phyloP scores from a whole-genome alignment of 2,797 vertebrate genomes.

The Poecilia wingei region DNA sequence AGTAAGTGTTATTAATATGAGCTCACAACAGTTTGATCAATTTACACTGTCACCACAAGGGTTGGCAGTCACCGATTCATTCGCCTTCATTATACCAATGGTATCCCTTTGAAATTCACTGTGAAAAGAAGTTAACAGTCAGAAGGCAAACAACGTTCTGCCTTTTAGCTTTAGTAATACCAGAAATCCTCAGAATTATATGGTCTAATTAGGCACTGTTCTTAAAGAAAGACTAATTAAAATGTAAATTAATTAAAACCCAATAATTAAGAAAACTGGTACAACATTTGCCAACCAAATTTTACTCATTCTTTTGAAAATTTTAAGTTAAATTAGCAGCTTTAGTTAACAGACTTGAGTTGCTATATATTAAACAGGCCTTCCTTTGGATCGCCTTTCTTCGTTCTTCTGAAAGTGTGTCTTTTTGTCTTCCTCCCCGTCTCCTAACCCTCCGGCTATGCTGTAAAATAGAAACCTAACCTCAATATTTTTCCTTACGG shows the following conservation, averaged over 20 bases:
- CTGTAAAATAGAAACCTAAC: constrained; percentile 87
- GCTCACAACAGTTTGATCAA: constrained; percentile 39
- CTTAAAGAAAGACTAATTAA: constrained; percentile 74
- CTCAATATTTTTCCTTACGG: constrained; percentile 86
- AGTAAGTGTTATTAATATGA: constrained; percentile 50
- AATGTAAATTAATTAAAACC: constrained; percentile 74
- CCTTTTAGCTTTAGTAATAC: constrained; percentile 37
- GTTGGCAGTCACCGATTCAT: neutral
- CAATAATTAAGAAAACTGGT: constrained; percentile 64
- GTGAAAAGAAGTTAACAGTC: constrained; percentile 54
- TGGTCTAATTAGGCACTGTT: constrained; percentile 71
- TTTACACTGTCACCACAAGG: constrained; percentile 36
- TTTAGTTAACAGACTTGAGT: constrained; percentile 55
- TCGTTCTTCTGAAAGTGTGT: constrained; percentile 53
- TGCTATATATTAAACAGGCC: constrained; percentile 44
- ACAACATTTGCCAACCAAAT: neutral
- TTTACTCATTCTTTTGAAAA: constrained; percentile 22
- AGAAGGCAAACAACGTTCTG: constrained; percentile 45
- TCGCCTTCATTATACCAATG: constrained; percentile 10
- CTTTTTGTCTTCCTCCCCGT: constrained; percentile 68
- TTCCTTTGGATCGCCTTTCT: constrained; percentile 41
- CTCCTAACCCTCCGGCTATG: constrained; percentile 79
- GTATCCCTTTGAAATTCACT: constrained; percentile 31
- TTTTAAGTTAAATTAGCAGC: constrained; percentile 59
- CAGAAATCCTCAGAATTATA: constrained; percentile 61